These are phyloP conservation scores for Hirtodrosophila trivittata DNA, from an alignment of 2,888 invertebrate genomes.

Conservation along the genomic window DNA sequence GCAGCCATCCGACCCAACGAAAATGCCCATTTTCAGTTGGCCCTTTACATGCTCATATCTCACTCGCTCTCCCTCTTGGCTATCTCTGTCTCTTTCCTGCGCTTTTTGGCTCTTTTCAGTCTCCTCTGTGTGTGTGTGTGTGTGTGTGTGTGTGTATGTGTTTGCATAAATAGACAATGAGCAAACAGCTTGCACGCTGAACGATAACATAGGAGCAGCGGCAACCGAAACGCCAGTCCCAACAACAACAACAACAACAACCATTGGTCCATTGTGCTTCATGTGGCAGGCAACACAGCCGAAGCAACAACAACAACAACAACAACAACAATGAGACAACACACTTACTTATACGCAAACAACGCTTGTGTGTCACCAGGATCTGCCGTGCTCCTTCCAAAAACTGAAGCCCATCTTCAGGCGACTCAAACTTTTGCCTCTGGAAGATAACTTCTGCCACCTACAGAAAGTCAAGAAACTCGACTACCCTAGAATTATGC, in stretches of 20 bases:
- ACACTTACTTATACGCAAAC: constrained; percentile 44
- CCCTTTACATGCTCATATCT: constrained; percentile 65
- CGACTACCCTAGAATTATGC: constrained; percentile 25
- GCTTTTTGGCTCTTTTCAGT: not conserved
- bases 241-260: constrained; percentile 34
- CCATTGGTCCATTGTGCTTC: constrained; percentile 55
- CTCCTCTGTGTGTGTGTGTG: constrained; percentile 17
- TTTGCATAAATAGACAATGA: constrained; percentile 79
- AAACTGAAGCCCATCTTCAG: constrained; percentile 2
- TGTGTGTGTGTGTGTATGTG: constrained; percentile 54
- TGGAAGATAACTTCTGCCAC: constrained; percentile 20
- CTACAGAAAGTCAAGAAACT: not conserved
- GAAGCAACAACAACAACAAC: constrained; percentile 55
- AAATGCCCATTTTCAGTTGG: constrained; percentile 43
- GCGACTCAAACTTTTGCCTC: constrained; percentile 21
- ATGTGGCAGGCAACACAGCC: constrained; percentile 71
- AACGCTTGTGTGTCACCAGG: constrained; percentile 62
- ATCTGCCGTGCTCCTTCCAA: constrained; percentile 31
- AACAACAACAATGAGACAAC: constrained; percentile 48
- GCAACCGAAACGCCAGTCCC: constrained; percentile 48
- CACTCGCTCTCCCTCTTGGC: not conserved
- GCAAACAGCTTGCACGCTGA: constrained; percentile 80
- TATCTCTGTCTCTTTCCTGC: not conserved
- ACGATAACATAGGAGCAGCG: constrained; percentile 70
- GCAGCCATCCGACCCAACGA: constrained; percentile 12